phyloP scores from a whole-genome alignment of 2,113 vertebrate species.

The Nycticorax nycticorax region DNA sequence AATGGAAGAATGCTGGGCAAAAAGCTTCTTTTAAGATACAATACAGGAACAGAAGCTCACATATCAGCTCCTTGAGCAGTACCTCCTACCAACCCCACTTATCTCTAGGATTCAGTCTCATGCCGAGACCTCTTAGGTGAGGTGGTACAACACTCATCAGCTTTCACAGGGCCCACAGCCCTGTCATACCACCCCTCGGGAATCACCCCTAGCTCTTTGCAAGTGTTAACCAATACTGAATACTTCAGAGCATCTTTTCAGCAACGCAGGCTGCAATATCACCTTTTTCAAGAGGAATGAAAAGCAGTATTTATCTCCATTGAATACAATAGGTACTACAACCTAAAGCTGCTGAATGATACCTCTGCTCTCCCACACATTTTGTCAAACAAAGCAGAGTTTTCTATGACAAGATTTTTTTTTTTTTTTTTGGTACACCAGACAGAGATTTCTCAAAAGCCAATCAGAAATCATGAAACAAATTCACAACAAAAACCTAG shows the following conservation, averaged over 20 bases:
- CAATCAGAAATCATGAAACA: slow-evolving; percentile 47
- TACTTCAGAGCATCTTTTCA: neutral
- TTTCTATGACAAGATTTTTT: neutral
- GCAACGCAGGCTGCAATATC: neutral
- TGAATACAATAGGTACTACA: neutral
- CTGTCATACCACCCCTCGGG: accelerated
- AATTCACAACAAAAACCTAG: slow-evolving; percentile 61
- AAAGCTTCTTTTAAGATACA: neutral
- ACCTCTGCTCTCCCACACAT: slow-evolving; percentile 13
- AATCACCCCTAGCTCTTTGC: neutral
- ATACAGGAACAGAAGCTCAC: neutral
- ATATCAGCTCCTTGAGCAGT: neutral
- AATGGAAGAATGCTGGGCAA: neutral
- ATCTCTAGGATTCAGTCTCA: neutral
- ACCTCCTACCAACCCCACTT: neutral
- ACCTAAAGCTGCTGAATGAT: neutral
- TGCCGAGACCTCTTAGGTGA: neutral
- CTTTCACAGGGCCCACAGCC: neutral
- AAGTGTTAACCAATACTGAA: neutral
- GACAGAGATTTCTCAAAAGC: slow-evolving; percentile 47
- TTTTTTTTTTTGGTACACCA: slow-evolving; percentile 16
- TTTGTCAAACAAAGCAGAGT: slow-evolving; percentile 41
- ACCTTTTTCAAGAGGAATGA: neutral
- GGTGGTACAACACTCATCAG: neutral
- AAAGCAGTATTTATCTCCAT: neutral